Base-by-base conservation (phyloP, 2,888 invertebrate genomes). In the Nephrotoma guestfalica region DNA sequence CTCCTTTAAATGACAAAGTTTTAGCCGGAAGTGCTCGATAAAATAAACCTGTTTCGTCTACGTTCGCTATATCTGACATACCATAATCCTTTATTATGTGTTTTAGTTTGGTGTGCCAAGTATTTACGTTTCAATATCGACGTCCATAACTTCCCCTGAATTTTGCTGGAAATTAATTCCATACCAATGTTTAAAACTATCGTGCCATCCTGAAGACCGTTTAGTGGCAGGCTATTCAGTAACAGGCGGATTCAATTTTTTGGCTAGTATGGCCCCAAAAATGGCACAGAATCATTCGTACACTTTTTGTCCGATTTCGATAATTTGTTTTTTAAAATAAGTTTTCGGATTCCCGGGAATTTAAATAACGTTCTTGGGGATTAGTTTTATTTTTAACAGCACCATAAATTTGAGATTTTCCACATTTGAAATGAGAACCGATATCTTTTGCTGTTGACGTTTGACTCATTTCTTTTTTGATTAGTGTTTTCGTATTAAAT, bases 401-500 rank as follows among this genome's bases (percentile, higher is more conserved):
- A 30, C 30, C 30, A 30, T 30, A 30, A 30, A 30, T 30, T 30
- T 30, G 30, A 0, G 30, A 30, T 30, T 30, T 30, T 30, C 2
- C 2, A 0, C 30, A 30, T 30, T 30, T 30, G 30, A 30, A 30
- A 30, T 30, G 30, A 30, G 30, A 30, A 2, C 1, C 30, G 30
- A 2, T 30, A 30, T 30, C 30, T 30, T 0, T 30, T 0, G 3
- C 3, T 30, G 1, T 30, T 2, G 30, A 30, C 2, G 2, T 30
- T 30, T 30, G 2, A 30, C 2, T 2, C 0, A 0, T 0, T 2
- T 30, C 2, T 30, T 30, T 30, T 0, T 2, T 2, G 1, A 0
- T 30, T 30, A 2, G 30, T 0, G 30, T 0, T 0, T 2, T 2
- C 2, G 2, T 30, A 2, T 30, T 0, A 30, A 30, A 30, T 2